Conservation (phyloP, 2,113 vertebrate species). For the Epinephelus cyanopodus region DNA sequence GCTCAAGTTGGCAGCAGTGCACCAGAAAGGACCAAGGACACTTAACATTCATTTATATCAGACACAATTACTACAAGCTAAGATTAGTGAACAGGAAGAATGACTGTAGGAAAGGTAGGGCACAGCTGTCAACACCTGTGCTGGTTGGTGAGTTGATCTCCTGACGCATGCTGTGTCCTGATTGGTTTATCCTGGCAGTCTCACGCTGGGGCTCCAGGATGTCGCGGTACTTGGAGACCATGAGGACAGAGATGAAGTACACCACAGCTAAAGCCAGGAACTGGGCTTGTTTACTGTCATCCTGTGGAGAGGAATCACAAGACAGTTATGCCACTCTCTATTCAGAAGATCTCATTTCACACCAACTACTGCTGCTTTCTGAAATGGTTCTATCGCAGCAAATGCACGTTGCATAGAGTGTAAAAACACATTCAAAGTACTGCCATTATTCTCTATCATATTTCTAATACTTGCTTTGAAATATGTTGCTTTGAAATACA, state of each 20-base stretch:
- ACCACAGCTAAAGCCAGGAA: conserved; percentile 98
- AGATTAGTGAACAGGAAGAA: conserved; percentile 29
- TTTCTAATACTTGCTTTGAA: conserved; percentile 4
- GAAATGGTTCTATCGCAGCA: background rate
- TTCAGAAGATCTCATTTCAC: conserved; percentile 17
- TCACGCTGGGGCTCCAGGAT: conserved; percentile 97
- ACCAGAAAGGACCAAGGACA: conserved; percentile 33
- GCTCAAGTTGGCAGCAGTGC: conserved; percentile 28
- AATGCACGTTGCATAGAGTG: background rate
- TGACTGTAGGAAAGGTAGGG: conserved; percentile 21
- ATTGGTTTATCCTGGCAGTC: conserved; percentile 90
- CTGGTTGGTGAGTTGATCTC: conserved; percentile 96
- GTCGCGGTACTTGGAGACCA: conserved; percentile 99
- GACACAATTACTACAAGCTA: conserved; percentile 9
- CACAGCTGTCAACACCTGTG: conserved; percentile 86
- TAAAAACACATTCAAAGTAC: conserved; percentile 5
- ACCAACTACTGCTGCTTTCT: conserved; percentile 5
- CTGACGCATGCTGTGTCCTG: conserved; percentile 90
- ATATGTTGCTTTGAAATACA: background rate
- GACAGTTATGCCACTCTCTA: conserved; percentile 10
- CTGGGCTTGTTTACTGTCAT: conserved; percentile 98
- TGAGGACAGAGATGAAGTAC: conserved; percentile 99
- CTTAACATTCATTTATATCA: conserved; percentile 29
- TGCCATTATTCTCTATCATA: background rate
- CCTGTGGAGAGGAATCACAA: conserved; percentile 80